phyloP scores from a whole-genome alignment of 2,797 vertebrate species.

The Macroramphosus scolopax region DNA sequence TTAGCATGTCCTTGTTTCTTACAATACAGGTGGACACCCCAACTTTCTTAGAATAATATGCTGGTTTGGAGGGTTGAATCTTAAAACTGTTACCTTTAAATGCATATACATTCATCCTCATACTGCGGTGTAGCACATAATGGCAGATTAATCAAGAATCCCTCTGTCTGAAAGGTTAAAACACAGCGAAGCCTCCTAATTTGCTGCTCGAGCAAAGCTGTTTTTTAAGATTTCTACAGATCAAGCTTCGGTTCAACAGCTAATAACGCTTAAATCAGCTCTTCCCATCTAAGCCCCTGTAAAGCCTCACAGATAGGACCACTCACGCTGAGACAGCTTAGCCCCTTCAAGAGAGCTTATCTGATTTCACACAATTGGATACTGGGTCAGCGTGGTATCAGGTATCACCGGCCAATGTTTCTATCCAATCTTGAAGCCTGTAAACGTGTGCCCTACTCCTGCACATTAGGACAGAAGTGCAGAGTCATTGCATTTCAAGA shows the following conservation, averaged over 20 bases:
- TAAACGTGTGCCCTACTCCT: constrained; percentile 33
- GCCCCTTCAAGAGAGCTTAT: constrained; percentile 65
- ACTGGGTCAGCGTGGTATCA: constrained; percentile 61
- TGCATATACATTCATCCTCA: too few relatives aligned
- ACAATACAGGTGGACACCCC: too few relatives aligned
- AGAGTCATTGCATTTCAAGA: constrained; percentile 40
- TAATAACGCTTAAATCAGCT: constrained; percentile 67
- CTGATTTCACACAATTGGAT: constrained; percentile 70
- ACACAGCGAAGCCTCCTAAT: constrained; percentile 22
- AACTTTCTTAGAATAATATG: too few relatives aligned
- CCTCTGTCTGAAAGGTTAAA: constrained; percentile 22
- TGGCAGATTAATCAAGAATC: background rate
- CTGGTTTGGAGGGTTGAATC: too few relatives aligned
- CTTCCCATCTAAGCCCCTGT: constrained; percentile 56
- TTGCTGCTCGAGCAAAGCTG: constrained; percentile 27
- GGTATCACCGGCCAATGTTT: constrained; percentile 56
- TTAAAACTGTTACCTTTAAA: too few relatives aligned
- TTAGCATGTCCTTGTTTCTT: too few relatives aligned
- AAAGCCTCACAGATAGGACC: constrained; percentile 57
- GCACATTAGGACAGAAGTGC: constrained; percentile 30
- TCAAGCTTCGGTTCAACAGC: constrained; percentile 48
- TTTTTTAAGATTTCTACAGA: constrained; percentile 43
- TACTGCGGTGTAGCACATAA: too few relatives aligned
- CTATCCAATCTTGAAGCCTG: constrained; percentile 60
- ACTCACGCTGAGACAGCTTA: constrained; percentile 60